These are phyloP conservation scores for Dolichomitus sp. DNA, from an alignment of 2,888 invertebrate species.

Conservation along the genomic window DNA sequence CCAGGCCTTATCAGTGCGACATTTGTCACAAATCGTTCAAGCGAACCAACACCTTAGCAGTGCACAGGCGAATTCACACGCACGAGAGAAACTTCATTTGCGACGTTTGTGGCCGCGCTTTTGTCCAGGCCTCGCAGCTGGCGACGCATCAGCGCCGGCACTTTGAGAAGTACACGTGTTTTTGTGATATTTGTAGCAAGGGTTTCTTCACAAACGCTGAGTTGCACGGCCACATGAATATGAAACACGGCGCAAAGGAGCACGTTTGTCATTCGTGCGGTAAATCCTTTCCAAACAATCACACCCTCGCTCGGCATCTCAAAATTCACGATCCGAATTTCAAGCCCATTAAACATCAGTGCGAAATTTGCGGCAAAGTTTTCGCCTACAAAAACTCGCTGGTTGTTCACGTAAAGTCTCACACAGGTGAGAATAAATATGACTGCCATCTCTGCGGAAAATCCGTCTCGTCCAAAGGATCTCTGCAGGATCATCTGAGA, in stretches of 20 bases:
- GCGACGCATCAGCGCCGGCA: slow-evolving; percentile 80
- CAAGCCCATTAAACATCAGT: slow-evolving; percentile 81
- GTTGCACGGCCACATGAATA: slow-evolving; percentile 82
- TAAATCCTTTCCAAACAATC: slow-evolving; percentile 80
- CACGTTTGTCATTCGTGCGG: slow-evolving; percentile 79
- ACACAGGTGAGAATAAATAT: slow-evolving; percentile 82
- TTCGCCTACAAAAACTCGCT: slow-evolving; percentile 84
- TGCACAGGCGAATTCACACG: slow-evolving; percentile 81
- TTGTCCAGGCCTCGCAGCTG: slow-evolving; percentile 81
- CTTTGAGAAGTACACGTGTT: slow-evolving; percentile 78
- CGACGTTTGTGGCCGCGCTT: slow-evolving; percentile 81
- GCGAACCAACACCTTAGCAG: slow-evolving; percentile 79
- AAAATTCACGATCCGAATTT: slow-evolving; percentile 81
- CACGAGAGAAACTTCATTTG: slow-evolving; percentile 80
- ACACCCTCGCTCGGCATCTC: slow-evolving; percentile 76
- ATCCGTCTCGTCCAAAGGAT: slow-evolving; percentile 83
- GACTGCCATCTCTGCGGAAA: slow-evolving; percentile 85
- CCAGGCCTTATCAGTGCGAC: slow-evolving; percentile 79
- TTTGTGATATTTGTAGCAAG: slow-evolving; percentile 79
- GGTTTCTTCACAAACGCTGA: slow-evolving; percentile 83
- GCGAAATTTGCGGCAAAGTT: slow-evolving; percentile 84
- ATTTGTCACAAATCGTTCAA: slow-evolving; percentile 81
- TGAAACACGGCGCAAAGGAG: slow-evolving; percentile 81
- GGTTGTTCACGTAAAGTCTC: slow-evolving; percentile 82
- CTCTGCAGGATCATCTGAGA: slow-evolving; percentile 84